These are phyloP conservation scores for Venustoraphidia nigricollis DNA, from an alignment of 2,888 invertebrate genomes.

Conservation along the genomic window DNA sequence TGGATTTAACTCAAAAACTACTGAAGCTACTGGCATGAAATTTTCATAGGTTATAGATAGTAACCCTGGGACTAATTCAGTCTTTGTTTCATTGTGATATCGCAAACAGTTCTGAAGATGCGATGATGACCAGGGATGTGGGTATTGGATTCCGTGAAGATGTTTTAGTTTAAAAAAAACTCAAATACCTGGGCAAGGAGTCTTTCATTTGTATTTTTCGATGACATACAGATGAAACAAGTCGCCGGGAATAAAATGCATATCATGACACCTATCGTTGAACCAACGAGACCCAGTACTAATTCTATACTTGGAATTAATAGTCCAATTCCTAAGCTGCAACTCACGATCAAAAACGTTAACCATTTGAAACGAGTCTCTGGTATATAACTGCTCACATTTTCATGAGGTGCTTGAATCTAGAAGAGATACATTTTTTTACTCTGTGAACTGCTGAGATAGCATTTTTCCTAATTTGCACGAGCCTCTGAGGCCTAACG, in stretches of 20 bases:
- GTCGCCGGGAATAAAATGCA: constrained; percentile 87
- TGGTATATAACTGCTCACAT: constrained; percentile 58
- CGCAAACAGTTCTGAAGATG: no score
- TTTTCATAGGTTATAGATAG: no score
- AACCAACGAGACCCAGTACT: constrained; percentile 84
- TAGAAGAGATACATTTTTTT: constrained; percentile 18
- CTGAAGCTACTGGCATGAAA: no score
- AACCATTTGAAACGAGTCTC: constrained; percentile 68
- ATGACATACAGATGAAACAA: constrained; percentile 72
- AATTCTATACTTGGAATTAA: constrained; percentile 88
- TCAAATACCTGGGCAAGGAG: constrained; percentile 58
- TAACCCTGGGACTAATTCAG: no score
- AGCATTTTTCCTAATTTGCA: constrained; percentile 2
- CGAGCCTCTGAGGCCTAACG: neutral
- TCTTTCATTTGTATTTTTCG: constrained; percentile 71
- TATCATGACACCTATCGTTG: constrained; percentile 87
- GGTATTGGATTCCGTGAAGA: no score
- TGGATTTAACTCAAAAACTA: no score
- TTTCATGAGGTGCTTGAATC: constrained; percentile 51
- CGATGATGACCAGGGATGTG: no score
- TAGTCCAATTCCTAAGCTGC: constrained; percentile 66
- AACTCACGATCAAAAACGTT: constrained; percentile 61
- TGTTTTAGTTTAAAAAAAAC: constrained; percentile 1
- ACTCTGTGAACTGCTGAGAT: no score
- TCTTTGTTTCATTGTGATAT: no score